Conservation (phyloP, 2,113 vertebrate genomes). For the Ibidorhyncha struthersii region DNA sequence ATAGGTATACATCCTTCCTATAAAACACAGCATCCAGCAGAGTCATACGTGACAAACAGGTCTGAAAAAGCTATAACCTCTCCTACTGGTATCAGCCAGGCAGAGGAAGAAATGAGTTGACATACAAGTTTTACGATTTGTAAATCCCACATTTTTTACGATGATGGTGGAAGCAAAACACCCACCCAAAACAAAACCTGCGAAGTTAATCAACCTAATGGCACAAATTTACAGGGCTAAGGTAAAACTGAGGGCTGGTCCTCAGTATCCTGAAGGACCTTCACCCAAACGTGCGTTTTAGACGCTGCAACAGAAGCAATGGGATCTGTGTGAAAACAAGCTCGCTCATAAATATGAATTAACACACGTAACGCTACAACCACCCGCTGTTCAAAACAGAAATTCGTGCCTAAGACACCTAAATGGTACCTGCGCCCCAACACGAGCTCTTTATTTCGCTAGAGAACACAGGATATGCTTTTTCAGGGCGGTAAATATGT, state of each 20-base stretch:
- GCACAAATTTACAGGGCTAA: neutral
- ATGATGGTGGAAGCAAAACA: neutral
- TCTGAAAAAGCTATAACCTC: neutral
- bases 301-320: neutral
- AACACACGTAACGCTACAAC: neutral
- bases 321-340: neutral
- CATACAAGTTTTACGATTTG: neutral
- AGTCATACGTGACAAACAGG: neutral
- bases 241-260: neutral
- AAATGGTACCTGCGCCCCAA: rapidly evolving
- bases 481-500: neutral
- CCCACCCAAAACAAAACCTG: neutral
- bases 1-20: neutral
- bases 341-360: neutral
- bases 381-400: neutral
- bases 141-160: neutral
- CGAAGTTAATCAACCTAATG: rapidly evolving
- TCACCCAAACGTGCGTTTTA: neutral
- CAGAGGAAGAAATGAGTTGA: neutral
- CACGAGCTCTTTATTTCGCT: rapidly evolving
- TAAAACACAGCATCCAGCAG: neutral
- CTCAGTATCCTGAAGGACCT: neutral
- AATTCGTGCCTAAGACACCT: neutral
- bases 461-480: neutral
- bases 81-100: neutral